phyloP scores from a whole-genome alignment of 2,113 vertebrate species.

The Halcyon malimbica region DNA sequence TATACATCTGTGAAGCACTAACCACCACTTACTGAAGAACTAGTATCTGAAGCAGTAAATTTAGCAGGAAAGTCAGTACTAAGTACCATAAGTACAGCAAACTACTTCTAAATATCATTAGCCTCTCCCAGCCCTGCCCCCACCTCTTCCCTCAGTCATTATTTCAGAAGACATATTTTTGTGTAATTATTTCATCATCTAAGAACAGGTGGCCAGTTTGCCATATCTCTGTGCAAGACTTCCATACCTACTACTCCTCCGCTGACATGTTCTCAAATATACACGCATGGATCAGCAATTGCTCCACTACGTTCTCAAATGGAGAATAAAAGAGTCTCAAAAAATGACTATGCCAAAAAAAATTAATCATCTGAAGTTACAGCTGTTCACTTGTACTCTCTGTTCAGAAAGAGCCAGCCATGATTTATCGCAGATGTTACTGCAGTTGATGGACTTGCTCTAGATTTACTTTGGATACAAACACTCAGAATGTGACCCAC shows the following conservation, averaged over 20 bases:
- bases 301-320: neutral
- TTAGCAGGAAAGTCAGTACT: neutral
- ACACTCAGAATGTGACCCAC: neutral
- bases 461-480: neutral
- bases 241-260: neutral
- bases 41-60: neutral
- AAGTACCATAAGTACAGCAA: neutral
- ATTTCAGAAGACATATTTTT: neutral
- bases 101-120: neutral
- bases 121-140: neutral
- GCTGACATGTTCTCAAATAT: neutral
- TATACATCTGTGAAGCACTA: neutral
- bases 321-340: neutral
- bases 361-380: conserved; percentile 8
- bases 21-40: neutral
- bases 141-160: neutral
- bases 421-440: neutral
- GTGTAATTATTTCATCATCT: neutral
- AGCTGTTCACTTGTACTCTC: neutral
- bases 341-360: neutral
- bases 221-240: neutral
- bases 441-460: neutral
- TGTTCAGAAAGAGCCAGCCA: neutral
- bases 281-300: neutral
- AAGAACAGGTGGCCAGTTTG: neutral